Base-by-base conservation (phyloP, 2,888 invertebrate genomes). In the Pandemis heparana region DNA sequence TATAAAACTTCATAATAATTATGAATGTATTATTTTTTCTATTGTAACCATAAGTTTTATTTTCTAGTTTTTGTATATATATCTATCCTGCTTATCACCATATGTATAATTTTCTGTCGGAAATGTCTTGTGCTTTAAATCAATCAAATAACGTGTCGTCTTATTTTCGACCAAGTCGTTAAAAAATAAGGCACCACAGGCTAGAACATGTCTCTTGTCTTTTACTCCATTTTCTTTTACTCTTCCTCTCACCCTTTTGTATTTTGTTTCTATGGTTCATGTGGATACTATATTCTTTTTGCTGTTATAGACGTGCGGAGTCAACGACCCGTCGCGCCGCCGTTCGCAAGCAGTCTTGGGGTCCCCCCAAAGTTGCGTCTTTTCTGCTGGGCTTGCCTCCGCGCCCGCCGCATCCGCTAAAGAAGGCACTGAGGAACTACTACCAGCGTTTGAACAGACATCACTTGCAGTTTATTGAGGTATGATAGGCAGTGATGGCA, bases 311-410 rank as follows among this genome's bases (percentile, higher is more conserved):
- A 73, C 91, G 91, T 16, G 79, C 90, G 7, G 93, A 91, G 74
- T 87, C 91, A 0, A 78, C 87, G 1, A 74, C 87, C 1, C 90
- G 92, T 16, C 87, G 88, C 38, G 63, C 82, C 0, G 83, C 83
- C 0, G 69, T 81, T 0, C 85, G 89, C 48, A 89, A 87, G 53
- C 10, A 82, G 1, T 88, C 92, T 0, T 91, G 87, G 83, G 94
- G 90, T 2, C 91, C 91, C 0, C 92, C 93, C 0, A 85, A 89
- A 4, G 85, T 92, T 0, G 94, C 94, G 0, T 93, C 94, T 0
- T 94, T 94, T 77, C 79, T 95, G 23, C 84, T 94, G 0, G 94
- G 94, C 0, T 77, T 95, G 23, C 94, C 94, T 0, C 90, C 94
- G 0, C 79, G 79, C 0, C 90, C 89, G 0, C 91, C 95, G 9